Conservation (phyloP, 2,888 invertebrate species). For the Drosophila mercatorum region DNA sequence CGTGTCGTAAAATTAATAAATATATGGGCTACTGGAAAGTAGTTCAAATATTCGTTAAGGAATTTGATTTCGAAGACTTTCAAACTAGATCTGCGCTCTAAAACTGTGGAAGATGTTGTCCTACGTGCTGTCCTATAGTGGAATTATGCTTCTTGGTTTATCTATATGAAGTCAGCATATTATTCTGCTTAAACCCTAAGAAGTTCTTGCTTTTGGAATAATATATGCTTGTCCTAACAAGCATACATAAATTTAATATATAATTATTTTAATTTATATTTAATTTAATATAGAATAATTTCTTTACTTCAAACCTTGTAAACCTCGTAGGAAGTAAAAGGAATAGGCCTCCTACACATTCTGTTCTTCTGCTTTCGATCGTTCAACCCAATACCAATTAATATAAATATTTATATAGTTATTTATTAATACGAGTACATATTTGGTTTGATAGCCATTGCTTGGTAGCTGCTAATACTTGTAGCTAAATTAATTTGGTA, state of each 20-base stretch:
- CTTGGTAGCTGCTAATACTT: slow-evolving; percentile 42
- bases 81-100: background rate
- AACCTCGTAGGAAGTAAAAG: background rate
- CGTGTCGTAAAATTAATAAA: slow-evolving; percentile 2
- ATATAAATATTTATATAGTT: slow-evolving; percentile 1
- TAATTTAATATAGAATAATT: too few species aligned
- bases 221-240: too few species aligned
- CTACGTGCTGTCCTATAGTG: background rate
- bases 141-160: background rate
- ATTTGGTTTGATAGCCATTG: slow-evolving; percentile 4
- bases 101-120: background rate
- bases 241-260: too few species aligned
- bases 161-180: background rate
- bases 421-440: slow-evolving; percentile 38
- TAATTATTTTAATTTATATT: too few species aligned
- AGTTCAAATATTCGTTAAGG: background rate
- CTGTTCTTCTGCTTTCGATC: background rate
- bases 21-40: background rate
- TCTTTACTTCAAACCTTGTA: too few species aligned
- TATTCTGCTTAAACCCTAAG: too few species aligned
- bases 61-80: background rate
- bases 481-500: slow-evolving; percentile 2
- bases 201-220: too few species aligned
- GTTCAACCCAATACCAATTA: background rate
- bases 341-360: background rate